Conservation (phyloP, 2,888 invertebrate species). For the Lottia scabra region DNA sequence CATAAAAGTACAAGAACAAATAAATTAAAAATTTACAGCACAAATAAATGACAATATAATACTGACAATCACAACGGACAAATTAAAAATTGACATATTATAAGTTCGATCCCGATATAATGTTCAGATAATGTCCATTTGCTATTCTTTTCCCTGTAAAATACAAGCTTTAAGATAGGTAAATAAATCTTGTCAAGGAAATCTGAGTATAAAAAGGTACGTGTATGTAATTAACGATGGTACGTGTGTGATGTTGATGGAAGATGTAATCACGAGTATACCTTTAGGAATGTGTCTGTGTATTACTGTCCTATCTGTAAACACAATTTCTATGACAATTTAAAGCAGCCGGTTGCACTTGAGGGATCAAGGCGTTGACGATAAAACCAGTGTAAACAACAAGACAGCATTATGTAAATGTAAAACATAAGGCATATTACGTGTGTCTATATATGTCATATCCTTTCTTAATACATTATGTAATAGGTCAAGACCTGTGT, state of each 20-base stretch:
- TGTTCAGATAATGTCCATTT: too few relatives aligned
- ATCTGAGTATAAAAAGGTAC: too few relatives aligned
- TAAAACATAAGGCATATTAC: slow-evolving; percentile 7
- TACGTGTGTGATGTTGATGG: not conserved
- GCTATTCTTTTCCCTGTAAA: too few relatives aligned
- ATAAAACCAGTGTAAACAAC: not conserved
- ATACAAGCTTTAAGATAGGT: too few relatives aligned
- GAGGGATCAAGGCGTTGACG: slow-evolving; percentile 3
- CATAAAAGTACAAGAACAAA: too few relatives aligned
- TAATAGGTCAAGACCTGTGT: not conserved
- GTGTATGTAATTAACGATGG: too few relatives aligned
- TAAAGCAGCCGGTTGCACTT: slow-evolving; percentile 1
- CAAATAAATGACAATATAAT: too few relatives aligned
- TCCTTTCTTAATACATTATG: slow-evolving; percentile 1
- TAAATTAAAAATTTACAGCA: too few relatives aligned
- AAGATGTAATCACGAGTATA: slow-evolving; percentile 1
- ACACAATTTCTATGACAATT: not conserved
- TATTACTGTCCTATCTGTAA: not conserved
- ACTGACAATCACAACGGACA: too few relatives aligned
- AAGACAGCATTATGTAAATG: slow-evolving; percentile 2
- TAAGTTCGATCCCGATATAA: too few relatives aligned
- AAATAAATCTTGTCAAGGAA: too few relatives aligned
- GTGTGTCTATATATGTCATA: slow-evolving; percentile 4
- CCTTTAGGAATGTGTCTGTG: not conserved
- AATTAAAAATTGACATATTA: too few relatives aligned